Conservation (phyloP, 35 echinoderm and acorn worm species). For the Eucidaris tribuloides region DNA sequence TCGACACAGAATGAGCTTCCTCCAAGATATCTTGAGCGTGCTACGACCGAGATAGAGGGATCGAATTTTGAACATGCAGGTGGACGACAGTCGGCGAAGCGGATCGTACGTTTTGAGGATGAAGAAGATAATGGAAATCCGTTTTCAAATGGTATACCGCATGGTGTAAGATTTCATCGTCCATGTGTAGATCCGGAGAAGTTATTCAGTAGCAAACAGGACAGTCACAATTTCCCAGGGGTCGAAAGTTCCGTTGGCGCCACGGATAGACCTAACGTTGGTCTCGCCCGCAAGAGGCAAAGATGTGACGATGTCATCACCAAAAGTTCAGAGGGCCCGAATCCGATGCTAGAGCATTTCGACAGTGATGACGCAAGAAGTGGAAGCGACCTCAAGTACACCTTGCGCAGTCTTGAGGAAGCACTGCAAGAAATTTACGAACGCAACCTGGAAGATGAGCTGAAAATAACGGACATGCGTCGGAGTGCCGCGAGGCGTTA, state of each 20-base stretch:
- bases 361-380: not conserved
- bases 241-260: too few species aligned
- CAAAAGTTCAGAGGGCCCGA: too few species aligned
- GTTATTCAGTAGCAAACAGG: not conserved
- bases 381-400: not conserved
- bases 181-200: not conserved
- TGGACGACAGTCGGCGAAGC: not conserved
- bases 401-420: not conserved
- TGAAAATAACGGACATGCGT: not conserved
- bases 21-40: too few species aligned
- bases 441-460: not conserved
- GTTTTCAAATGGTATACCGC: too few species aligned
- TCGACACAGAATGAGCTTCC: too few species aligned
- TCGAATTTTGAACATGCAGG: not conserved
- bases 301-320: too few species aligned
- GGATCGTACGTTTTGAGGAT: not conserved
- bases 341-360: too few species aligned
- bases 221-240: not conserved
- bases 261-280: too few species aligned
- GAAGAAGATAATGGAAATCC: too few species aligned
- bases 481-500: not conserved
- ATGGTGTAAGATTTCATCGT: not conserved
- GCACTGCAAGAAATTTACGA: not conserved
- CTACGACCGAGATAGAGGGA: not conserved
- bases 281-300: too few species aligned